A percentile compares a stretch with the other conserved stretches of the same genome.
Evolutionary conservation across 2,113 vertebrate species (phyloP).

Genomic region (Phainopepla nitens): DNA sequence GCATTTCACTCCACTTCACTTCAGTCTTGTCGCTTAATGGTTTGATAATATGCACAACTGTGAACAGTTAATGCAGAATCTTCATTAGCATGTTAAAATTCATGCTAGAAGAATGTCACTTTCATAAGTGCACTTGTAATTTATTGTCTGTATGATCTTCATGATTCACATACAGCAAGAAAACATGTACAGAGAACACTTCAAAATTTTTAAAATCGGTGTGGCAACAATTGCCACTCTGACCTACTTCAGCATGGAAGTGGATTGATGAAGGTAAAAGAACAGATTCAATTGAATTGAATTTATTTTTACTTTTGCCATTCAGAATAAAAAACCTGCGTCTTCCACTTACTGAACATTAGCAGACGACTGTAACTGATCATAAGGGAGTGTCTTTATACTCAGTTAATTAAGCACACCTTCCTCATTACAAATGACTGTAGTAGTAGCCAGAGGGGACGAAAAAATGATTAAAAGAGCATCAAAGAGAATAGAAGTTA

Average conservation of each 20-base stretch:
- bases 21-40: constrained; percentile 56
- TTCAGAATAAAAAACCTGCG: background rate
- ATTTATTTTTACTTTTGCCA: background rate
- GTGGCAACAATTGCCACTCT: background rate
- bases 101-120: background rate
- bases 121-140: background rate
- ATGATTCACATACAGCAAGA: background rate
- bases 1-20: constrained; percentile 52
- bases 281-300: background rate
- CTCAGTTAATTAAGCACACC: constrained; percentile 39
- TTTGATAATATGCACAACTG: constrained; percentile 22
- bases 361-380: background rate
- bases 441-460: background rate
- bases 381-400: background rate
- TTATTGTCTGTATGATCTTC: background rate
- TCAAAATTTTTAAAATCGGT: background rate
- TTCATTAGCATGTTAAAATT: constrained; percentile 45
- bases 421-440: background rate
- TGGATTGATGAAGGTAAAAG: background rate
- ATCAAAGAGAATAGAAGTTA: constrained; percentile 15
- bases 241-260: background rate
- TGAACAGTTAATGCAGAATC: constrained; percentile 14
- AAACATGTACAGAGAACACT: background rate
- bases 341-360: background rate
- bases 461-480: constrained; percentile 14